These are phyloP conservation scores for Python bivittatus DNA, from an alignment of 2,113 vertebrate genomes.

Conservation along the genomic window DNA sequence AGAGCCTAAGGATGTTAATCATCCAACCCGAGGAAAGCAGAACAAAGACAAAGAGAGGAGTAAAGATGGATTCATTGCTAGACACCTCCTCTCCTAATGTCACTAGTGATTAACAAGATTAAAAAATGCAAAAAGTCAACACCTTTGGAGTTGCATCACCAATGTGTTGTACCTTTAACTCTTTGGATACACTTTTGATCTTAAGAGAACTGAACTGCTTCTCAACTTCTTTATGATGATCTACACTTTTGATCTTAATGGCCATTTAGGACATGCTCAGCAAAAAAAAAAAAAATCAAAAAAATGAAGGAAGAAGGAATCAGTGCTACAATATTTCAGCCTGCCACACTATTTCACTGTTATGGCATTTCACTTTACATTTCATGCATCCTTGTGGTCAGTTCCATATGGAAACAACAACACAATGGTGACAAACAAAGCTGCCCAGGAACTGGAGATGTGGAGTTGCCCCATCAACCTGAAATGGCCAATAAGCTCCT, in stretches of 20 bases:
- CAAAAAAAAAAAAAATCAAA: too few relatives aligned
- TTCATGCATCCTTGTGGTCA: too few relatives aligned
- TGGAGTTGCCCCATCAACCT: too few relatives aligned
- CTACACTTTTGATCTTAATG: neutral
- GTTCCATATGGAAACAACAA: too few relatives aligned
- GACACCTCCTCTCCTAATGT: neutral
- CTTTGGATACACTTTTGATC: neutral
- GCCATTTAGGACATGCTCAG: neutral
- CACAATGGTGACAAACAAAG: too few relatives aligned
- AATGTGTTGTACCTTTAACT: neutral
- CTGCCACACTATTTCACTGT: too few relatives aligned
- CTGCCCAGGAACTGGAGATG: too few relatives aligned
- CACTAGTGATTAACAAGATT: neutral
- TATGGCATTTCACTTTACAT: too few relatives aligned
- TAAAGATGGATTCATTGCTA: neutral
- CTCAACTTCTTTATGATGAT: neutral
- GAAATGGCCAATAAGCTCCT: too few relatives aligned
- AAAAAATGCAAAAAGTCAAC: neutral
- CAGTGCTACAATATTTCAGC: neutral
- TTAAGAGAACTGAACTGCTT: neutral
- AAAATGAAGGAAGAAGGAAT: neutral
- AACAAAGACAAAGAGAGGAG: too few relatives aligned
- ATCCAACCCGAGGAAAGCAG: too few relatives aligned
- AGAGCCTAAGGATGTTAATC: too few relatives aligned
- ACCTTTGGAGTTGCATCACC: neutral